A percentile compares a stretch with the other conserved stretches of the same genome.
Conservation (phyloP, 2,797 vertebrate genomes). For the Nannoperca australis region DNA sequence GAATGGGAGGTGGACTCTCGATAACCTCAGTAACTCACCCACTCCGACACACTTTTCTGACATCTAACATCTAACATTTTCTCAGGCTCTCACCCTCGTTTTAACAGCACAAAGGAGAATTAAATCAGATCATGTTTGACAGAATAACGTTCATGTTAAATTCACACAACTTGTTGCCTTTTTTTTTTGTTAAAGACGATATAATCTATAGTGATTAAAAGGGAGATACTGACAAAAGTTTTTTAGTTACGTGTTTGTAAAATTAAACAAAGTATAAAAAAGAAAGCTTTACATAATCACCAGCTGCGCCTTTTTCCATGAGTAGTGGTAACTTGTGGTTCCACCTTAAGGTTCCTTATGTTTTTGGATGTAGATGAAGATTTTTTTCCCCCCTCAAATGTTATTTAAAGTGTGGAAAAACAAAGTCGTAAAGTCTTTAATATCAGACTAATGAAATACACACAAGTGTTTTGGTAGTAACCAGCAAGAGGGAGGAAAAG, state of each 20-base stretch:
- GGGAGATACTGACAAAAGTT: neutral
- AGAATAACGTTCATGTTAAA: slow-evolving; percentile 24
- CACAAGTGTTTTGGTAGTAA: neutral
- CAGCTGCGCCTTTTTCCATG: neutral
- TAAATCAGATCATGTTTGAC: slow-evolving; percentile 41
- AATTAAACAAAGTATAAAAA: neutral
- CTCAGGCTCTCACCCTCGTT: slow-evolving; percentile 43
- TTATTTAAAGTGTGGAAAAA: neutral
- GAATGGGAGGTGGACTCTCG: slow-evolving; percentile 44
- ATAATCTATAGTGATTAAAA: neutral
- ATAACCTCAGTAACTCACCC: slow-evolving; percentile 66
- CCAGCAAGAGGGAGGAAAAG: slow-evolving; percentile 22
- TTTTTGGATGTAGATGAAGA: neutral
- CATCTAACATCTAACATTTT: slow-evolving; percentile 41
- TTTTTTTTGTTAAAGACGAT: slow-evolving; percentile 4
- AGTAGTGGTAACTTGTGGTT: neutral
- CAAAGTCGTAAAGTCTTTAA: slow-evolving; percentile 26
- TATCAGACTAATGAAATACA: slow-evolving; percentile 26
- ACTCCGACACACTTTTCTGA: slow-evolving; percentile 43
- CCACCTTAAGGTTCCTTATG: neutral
- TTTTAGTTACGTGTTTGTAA: neutral
- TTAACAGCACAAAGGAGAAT: slow-evolving; percentile 38
- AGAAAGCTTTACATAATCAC: neutral
- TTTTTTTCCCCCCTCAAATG: too few species aligned
- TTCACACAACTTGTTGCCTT: slow-evolving; percentile 11